Evolutionary conservation across 2,113 vertebrate genomes (phyloP), one percentile per base, ranked within the genome.

Genomic region (Dipodomys spectabilis): DNA sequence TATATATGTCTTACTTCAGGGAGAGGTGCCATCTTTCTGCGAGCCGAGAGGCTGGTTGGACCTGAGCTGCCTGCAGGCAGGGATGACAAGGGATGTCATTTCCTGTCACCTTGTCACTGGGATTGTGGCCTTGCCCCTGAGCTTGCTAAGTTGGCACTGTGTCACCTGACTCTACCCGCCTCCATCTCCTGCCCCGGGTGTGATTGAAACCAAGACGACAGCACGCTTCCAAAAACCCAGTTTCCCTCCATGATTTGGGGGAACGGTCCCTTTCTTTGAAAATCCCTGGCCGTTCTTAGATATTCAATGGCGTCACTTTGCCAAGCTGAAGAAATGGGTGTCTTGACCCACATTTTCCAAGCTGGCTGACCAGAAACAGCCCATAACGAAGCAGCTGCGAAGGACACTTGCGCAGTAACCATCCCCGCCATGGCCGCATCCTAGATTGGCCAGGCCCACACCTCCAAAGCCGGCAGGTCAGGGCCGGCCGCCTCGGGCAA

Each of bases 331-430:
- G 83, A 80, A 72, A 28, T 83, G 28, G 9, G 2, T 78, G 4
- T 67, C 65, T 86, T 60, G 16, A 65, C 72, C 27, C 81, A 35
- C 35, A 74, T 95, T 90, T 88, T 28, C 57, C 82, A 92, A 81
- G 69, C 23, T 22, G 39, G 57, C 12, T 62, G 15, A 6, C 45
- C 28, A 69, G 73, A 6, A 88, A 65, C 30, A 53, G 49, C 49
- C 49, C 49, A 53, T 53, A 53, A 53, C 12, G 49, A 53, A 53
- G 49, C 49, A 53, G 49, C 8, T 53, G 49, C 49, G 1, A 13
- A 65, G n/a, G 32, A 28, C 65, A 23, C 45, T 89, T 53, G 49
- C 9, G 1, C 49, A 53, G 49, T 11, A 53, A 53, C 8, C 49
- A 39, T 39, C 39, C 39, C 49, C 10, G 12, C 8, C 49, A 9